Evolutionary conservation across 2,797 vertebrate species (phyloP), one percentile per base, ranked within the genome.

Genomic region (Pipistrellus nathusii): DNA sequence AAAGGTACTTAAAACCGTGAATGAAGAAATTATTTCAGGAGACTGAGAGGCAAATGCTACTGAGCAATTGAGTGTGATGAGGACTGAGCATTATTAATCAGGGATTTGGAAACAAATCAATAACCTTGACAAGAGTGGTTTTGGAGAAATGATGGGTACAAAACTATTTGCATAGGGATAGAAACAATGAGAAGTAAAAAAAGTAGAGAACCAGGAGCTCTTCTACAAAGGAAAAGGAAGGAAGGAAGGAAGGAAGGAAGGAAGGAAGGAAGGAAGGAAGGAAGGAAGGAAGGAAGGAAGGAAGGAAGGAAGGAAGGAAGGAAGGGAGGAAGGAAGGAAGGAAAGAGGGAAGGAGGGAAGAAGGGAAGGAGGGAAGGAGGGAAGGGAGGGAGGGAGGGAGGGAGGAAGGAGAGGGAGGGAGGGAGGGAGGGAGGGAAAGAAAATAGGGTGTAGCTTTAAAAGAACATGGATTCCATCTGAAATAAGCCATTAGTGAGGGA

Each of bases 21-120:
- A 57, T 23, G 35, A 96, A 89, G 66, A 90, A 62, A 80, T 51
- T n/a, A 72, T 88, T 73, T 95, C 32, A 41, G 59, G 53, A 80
- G 15, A 46, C 20, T 75, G 23, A 57, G 27, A 76, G 18, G 76
- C 59, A 91, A 88, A 83, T 80, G 27, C 7, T 81, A 72, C 51
- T 86, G 51, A 90, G 25, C 20, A 66, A 48, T 0, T n/a, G 69
- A 75, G 44, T 35, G 55, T 57, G 86, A 62, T 18, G 38, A 75
- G 27, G 11, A 80, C 21, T 46, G 35, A 51, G 25, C n/a, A 85
- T 41, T 90, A 44, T 55, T n/a, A 53, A 90, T 46, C 21, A 80
- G 77, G 35, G 59, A 85, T 85, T 85, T 88, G 32, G 64, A 72
- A 64, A n/a, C 14, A 90, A 10, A 94, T 38, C n/a, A 82, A 25